A percentile compares a stretch with the other conserved stretches of the same genome.
Evolutionary conservation across 1,140 invertebrate species (phyloP).

Genomic region (Drosophila lowei): DNA sequence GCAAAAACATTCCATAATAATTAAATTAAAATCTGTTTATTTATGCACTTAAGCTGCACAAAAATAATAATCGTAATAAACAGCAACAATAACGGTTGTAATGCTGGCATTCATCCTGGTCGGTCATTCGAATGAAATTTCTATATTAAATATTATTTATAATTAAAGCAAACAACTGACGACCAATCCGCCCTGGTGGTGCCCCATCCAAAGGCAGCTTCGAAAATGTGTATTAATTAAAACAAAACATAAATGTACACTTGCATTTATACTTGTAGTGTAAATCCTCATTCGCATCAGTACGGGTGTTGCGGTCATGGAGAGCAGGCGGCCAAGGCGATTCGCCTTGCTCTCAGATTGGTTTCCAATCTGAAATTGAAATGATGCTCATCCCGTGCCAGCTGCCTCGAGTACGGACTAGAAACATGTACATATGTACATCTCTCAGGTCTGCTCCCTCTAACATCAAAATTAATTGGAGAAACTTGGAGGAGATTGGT

Average conservation of each 20-base stretch:
- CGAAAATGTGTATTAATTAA: slow-evolving; percentile 38
- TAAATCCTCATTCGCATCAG: slow-evolving; percentile 35
- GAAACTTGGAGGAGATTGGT: too few species aligned
- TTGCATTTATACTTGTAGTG: background rate
- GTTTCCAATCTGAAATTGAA: slow-evolving; percentile 34
- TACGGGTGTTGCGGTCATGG: slow-evolving; percentile 3
- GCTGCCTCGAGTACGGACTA: too few species aligned
- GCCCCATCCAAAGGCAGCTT: slow-evolving; percentile 2
- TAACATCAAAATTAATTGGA: too few species aligned
- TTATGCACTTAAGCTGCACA: slow-evolving; percentile 56
- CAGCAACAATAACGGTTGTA: slow-evolving; percentile 46
- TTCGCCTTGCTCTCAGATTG: background rate
- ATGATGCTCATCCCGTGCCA: slow-evolving; percentile 19
- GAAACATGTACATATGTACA: too few species aligned
- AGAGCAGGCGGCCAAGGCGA: background rate
- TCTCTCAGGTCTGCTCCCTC: slow-evolving; percentile 16
- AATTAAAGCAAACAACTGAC: slow-evolving; percentile 50
- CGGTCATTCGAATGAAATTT: slow-evolving; percentile 61
- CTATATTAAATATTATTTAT: slow-evolving; percentile 70
- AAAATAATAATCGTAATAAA: slow-evolving; percentile 68
- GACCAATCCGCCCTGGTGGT: background rate
- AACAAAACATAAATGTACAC: slow-evolving; percentile 36
- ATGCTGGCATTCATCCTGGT: slow-evolving; percentile 24
- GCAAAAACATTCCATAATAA: slow-evolving; percentile 46
- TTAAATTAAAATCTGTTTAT: slow-evolving; percentile 66